A percentile compares a stretch with the other conserved stretches of the same genome.
Evolutionary conservation across 2,113 vertebrate genomes (phyloP).

Genomic region (Nothoprocta perdicaria): DNA sequence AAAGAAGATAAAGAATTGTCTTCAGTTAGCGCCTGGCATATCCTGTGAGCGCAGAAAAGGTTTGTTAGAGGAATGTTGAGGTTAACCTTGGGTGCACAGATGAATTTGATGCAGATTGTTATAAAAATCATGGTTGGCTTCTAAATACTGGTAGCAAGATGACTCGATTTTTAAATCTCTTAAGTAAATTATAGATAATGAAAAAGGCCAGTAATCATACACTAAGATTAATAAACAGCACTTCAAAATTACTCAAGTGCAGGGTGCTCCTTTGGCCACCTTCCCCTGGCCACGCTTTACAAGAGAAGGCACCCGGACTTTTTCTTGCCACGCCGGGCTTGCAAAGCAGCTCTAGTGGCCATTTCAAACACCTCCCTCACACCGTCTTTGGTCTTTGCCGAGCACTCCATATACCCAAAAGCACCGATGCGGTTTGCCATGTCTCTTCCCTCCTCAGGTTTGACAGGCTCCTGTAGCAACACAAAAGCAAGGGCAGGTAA

Average conservation of each 20-base stretch:
- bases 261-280: conserved; percentile 79
- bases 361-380: conserved; percentile 88
- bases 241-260: conserved; percentile 82
- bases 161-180: conserved; percentile 84
- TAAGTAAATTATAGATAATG: conserved; percentile 87
- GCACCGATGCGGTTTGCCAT: conserved; percentile 87
- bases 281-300: conserved; percentile 78
- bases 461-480: conserved; percentile 81
- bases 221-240: conserved; percentile 87
- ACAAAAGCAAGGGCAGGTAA: not conserved
- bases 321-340: conserved; percentile 85
- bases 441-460: conserved; percentile 85
- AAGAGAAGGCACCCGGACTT: conserved; percentile 86
- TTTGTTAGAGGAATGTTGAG: conserved; percentile 80
- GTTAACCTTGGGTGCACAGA: conserved; percentile 78
- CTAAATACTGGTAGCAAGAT: conserved; percentile 88
- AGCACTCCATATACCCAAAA: conserved; percentile 88
- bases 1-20: conserved; percentile 79
- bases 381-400: conserved; percentile 88
- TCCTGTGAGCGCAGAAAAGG: conserved; percentile 80
- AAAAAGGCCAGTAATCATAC: conserved; percentile 87
- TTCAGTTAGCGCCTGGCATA: conserved; percentile 82
- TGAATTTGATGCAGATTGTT: conserved; percentile 79
- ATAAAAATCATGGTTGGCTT: conserved; percentile 85
- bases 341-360: conserved; percentile 88